Percentiles rank a stretch among this genome's conserved stretches.
Conservation (phyloP, 2,797 vertebrate species). For the Cichlasoma orientale region DNA sequence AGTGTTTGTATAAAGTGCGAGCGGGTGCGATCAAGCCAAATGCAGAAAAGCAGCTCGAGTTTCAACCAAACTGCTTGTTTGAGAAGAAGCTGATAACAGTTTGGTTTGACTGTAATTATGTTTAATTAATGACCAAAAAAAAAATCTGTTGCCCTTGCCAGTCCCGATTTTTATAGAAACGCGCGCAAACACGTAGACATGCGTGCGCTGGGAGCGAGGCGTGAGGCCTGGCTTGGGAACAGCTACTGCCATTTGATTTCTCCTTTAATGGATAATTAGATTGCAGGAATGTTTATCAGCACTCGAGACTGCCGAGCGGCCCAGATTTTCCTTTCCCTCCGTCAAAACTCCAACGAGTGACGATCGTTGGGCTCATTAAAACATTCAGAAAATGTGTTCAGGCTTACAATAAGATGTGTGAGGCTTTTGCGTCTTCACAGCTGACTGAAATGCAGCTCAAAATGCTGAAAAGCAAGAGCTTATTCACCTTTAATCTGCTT, state of each 20-base stretch:
- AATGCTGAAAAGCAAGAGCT: not conserved
- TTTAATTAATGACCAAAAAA: constrained; percentile 76
- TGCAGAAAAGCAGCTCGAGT: constrained; percentile 62
- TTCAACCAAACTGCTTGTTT: constrained; percentile 71
- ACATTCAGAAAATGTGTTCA: constrained; percentile 9
- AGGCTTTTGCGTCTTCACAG: not conserved
- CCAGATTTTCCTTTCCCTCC: constrained; percentile 37
- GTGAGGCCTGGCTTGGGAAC: constrained; percentile 47
- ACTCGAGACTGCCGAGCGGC: constrained; percentile 5
- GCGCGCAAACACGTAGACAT: constrained; percentile 21
- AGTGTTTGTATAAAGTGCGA: constrained; percentile 74
- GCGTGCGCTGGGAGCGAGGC: constrained; percentile 22
- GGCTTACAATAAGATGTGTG: not conserved
- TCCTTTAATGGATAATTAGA: constrained; percentile 53
- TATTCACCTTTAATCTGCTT: not conserved
- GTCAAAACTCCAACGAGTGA: constrained; percentile 27
- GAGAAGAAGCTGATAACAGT: constrained; percentile 78
- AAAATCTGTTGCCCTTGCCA: constrained; percentile 45
- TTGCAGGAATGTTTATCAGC: constrained; percentile 56
- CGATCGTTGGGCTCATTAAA: constrained; percentile 23
- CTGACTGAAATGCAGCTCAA: not conserved
- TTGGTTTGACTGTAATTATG: constrained; percentile 69
- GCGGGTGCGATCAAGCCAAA: constrained; percentile 58
- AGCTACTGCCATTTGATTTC: constrained; percentile 44
- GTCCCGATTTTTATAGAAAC: constrained; percentile 38